These are phyloP conservation scores for Brenthis ino DNA, from an alignment of 2,888 invertebrate species.

Conservation along the genomic window DNA sequence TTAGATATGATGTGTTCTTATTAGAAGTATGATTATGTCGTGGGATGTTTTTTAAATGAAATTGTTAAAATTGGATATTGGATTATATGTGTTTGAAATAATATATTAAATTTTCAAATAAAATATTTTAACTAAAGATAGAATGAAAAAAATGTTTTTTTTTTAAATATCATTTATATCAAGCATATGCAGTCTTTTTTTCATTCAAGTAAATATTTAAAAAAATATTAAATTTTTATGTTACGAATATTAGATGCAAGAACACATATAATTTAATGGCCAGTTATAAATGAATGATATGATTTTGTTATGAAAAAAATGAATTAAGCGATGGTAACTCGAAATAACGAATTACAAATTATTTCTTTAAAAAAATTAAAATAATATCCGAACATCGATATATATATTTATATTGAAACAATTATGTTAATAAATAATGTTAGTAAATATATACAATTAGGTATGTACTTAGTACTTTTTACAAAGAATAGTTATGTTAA, in stretches of 20 bases:
- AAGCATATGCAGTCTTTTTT: too few relatives aligned
- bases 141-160: too few relatives aligned
- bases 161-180: too few relatives aligned
- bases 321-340: constrained; percentile 9
- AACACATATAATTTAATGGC: constrained; percentile 6
- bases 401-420: constrained; percentile 18
- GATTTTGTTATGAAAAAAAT: constrained; percentile 13
- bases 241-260: background rate
- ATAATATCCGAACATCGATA: constrained; percentile 19
- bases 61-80: constrained; percentile 8
- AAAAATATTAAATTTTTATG: too few relatives aligned
- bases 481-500: constrained; percentile 26
- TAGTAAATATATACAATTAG: constrained; percentile 13
- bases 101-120: too few relatives aligned
- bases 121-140: too few relatives aligned
- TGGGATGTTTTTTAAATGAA: constrained; percentile 8
- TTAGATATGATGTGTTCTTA: constrained; percentile 34
- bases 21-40: constrained; percentile 7
- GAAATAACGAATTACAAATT: constrained; percentile 3
- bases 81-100: background rate
- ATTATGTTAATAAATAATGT: constrained; percentile 21
- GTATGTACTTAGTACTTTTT: constrained; percentile 28
- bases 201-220: too few relatives aligned
- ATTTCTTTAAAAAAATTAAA: constrained; percentile 7
- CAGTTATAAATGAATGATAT: constrained; percentile 8